These are phyloP conservation scores for Pristionchus japonicus DNA, from an alignment of 2,888 invertebrate species.

Conservation along the genomic window DNA sequence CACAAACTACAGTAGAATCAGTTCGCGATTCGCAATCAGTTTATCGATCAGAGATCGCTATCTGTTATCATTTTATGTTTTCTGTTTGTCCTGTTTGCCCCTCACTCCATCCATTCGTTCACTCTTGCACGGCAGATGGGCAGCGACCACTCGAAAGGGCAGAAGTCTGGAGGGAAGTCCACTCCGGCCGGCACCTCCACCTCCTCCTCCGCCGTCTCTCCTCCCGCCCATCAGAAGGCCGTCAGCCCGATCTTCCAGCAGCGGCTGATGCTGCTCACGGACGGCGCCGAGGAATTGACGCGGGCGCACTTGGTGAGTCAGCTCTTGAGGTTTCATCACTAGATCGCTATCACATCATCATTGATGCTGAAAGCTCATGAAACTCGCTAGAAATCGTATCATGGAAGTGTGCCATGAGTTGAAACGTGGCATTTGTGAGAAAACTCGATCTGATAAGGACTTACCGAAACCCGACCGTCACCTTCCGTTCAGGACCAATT, in stretches of 20 bases:
- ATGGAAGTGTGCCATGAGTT: too few species aligned
- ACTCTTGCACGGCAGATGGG: slow-evolving; percentile 7
- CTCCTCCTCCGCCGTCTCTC: background rate
- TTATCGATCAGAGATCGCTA: slow-evolving; percentile 8
- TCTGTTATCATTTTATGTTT: slow-evolving; percentile 4
- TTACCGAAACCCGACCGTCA: background rate
- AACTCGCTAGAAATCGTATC: too few species aligned
- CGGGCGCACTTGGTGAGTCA: slow-evolving; percentile 37
- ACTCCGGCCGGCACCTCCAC: background rate
- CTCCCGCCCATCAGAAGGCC: too few species aligned
- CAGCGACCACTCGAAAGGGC: slow-evolving; percentile 29
- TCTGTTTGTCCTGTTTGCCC: background rate
- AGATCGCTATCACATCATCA: background rate
- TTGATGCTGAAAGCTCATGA: too few species aligned
- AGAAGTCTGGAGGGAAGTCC: background rate
- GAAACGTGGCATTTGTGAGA: too few species aligned
- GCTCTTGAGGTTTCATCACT: background rate
- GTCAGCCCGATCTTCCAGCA: slow-evolving; percentile 27
- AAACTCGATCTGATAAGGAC: background rate
- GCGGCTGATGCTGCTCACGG: background rate
- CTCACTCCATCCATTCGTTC: background rate
- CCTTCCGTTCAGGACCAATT: slow-evolving; percentile 4
- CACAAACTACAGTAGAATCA: slow-evolving; percentile 1
- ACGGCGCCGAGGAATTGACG: background rate
- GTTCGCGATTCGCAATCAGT: background rate